Evolutionary conservation across 2,797 vertebrate genomes (phyloP), one percentile per base, ranked within the genome.

Genomic region (Fistularia tabacaria): DNA sequence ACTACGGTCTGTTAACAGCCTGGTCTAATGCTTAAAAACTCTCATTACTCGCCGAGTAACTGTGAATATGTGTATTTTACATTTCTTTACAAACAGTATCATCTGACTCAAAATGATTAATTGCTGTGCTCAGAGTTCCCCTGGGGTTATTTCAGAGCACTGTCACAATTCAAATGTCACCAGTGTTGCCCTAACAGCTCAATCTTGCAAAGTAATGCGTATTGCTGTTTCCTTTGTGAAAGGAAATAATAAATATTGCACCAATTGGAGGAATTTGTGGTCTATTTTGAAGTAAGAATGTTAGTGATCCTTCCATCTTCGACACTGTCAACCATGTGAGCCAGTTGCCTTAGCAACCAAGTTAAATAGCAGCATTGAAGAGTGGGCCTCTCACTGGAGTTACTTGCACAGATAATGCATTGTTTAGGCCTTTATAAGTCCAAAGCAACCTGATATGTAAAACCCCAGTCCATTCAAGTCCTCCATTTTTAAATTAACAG

Each of bases 201-300:
- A 48, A 25, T 25, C 25, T 25, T 84, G 66, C 77, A 57, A 6
- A 38, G 41, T 14, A 1, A 83, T 83, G 73, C 84, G 57, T 83
- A 77, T 83, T 69, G 45, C 73, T n/a, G 59, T 53, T 47, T 37
- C 53, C 58, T 74, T 82, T 73, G 54, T 78, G 57, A 45, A 14
- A 42, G 53, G 49, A 39, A 39, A 49, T 25, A 53, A 65, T 40
- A 46, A 63, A 63, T 70, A 74, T 78, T 59, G 54, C 52, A 49
- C 57, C 48, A 13, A 69, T 69, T 59, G 68, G 62, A 62, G 61
- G 59, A 72, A 81, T 61, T 73, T 36, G 69, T 25, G 25, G 25
- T 25, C 25, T 25, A 3, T 75, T 64, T 77, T 58, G 15, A 74
- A n/a, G n/a, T n/a, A n/a, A 79, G 63, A 43, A 66, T 64, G 61